Conservation (phyloP, 2,113 vertebrate species). For the Corythoichthys intestinalis region DNA sequence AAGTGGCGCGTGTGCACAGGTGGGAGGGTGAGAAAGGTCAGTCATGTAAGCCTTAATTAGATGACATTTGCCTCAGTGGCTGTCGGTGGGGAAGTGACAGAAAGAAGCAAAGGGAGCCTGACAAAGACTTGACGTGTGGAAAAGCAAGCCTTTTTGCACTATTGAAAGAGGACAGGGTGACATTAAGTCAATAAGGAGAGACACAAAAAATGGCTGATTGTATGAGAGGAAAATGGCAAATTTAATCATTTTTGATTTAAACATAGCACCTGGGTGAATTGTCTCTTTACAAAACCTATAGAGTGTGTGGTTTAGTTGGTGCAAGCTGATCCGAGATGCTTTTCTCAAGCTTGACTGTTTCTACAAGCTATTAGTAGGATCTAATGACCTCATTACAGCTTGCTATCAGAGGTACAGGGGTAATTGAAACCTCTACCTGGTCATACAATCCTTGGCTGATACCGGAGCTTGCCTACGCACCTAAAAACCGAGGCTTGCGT, state of each 20-base stretch:
- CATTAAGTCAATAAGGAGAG: constrained; percentile 29
- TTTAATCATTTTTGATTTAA: too few species aligned
- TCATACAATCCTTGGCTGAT: constrained; percentile 51
- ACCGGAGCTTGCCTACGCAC: constrained; percentile 45
- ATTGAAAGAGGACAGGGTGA: constrained; percentile 39
- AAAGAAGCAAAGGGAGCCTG: constrained; percentile 27
- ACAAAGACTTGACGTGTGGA: constrained; percentile 3
- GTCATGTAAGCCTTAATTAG: constrained; percentile 68
- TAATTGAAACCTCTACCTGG: constrained; percentile 59
- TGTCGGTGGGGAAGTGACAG: constrained; percentile 6
- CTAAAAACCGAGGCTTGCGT: constrained; percentile 29
- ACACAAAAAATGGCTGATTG: constrained; percentile 18
- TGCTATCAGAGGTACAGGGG: constrained; percentile 51
- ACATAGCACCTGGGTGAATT: too few species aligned
- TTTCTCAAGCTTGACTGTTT: constrained; percentile 72
- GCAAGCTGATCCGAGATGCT: constrained; percentile 69
- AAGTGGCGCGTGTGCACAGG: constrained; percentile 20
- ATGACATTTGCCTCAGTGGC: constrained; percentile 71
- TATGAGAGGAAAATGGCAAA: constrained; percentile 16
- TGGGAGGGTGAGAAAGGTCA: constrained; percentile 60
- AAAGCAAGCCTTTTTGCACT: constrained; percentile 18
- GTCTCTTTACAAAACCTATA: too few species aligned
- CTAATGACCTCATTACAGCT: constrained; percentile 94
- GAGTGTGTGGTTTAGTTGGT: background rate
- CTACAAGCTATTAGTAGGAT: constrained; percentile 85